These are phyloP conservation scores for Perca flavescens DNA, from an alignment of 2,113 vertebrate genomes.

Conservation along the genomic window DNA sequence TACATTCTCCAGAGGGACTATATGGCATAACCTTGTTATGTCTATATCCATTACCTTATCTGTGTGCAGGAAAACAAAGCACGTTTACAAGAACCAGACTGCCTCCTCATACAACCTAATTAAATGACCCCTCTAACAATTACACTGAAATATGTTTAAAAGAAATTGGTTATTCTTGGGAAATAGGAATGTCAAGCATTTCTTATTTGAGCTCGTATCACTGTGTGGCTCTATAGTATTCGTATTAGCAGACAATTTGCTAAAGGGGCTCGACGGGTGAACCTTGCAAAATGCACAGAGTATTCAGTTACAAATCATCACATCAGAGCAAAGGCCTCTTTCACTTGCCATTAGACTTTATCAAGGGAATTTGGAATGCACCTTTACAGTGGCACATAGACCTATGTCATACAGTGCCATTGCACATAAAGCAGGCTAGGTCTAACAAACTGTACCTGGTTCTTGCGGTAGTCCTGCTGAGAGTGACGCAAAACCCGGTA, in stretches of 20 bases:
- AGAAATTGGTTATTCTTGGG: slow-evolving; percentile 7
- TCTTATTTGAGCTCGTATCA: not conserved
- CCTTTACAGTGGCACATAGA: not conserved
- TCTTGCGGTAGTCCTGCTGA: slow-evolving; percentile 98
- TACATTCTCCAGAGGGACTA: not conserved
- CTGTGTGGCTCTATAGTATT: slow-evolving; percentile 3
- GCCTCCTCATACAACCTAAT: slow-evolving; percentile 2
- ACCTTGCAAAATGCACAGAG: not conserved
- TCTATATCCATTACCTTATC: not conserved
- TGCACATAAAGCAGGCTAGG: not conserved
- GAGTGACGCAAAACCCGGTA: slow-evolving; percentile 97
- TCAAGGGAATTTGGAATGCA: not conserved
- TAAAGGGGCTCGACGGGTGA: not conserved
- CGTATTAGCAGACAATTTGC: slow-evolving; percentile 4
- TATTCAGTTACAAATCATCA: slow-evolving; percentile 3
- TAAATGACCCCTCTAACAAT: slow-evolving; percentile 12
- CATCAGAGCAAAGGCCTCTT: slow-evolving; percentile 22
- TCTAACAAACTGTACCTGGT: slow-evolving; percentile 87
- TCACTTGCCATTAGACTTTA: not conserved
- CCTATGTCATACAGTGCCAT: not conserved
- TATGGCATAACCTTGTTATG: slow-evolving; percentile 9
- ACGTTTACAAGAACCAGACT: not conserved
- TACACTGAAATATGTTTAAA: slow-evolving; percentile 9
- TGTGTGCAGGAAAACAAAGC: not conserved
- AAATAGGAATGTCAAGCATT: not conserved